Base-by-base conservation (phyloP, 1,140 invertebrate genomes). In the Leptonema lineaticorne region DNA sequence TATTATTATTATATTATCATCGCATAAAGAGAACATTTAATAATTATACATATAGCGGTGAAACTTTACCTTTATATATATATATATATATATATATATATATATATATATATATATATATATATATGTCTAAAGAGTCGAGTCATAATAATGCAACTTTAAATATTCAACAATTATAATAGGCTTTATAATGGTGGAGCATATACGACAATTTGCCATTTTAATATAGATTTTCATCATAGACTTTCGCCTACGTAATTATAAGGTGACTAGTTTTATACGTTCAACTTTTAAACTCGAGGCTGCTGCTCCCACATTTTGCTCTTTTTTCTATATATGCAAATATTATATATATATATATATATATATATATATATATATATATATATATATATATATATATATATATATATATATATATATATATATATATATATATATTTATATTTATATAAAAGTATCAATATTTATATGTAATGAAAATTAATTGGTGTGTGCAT, bases 361-460 rank as follows among this genome's bases (percentile, higher is more conserved):
- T 57, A 57, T 8, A 57, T 57, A 57, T 57, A 26, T 57, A 26
- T 57, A 26, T 57, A 20, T 26, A 57, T 57, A 57, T 26, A 57
- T 57, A 57, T 57, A 57, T 57, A 50, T 50, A 50, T 50, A 50
- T 50, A 50, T 50, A 50, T 50, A 50, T 50, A 50, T 50, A 50
- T 50, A 50, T 50, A 50, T 50, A 50, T 50, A 50, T 50, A 50
- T n/a, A n/a, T n/a, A n/a, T n/a, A n/a, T n/a, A n/a, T n/a, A n/a
- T n/a, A n/a, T n/a, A n/a, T n/a, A n/a, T n/a, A n/a, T n/a, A n/a
- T n/a, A n/a, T n/a, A n/a, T n/a, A n/a, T n/a, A n/a, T n/a, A n/a
- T n/a, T n/a, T n/a, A n/a, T n/a, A n/a, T n/a, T n/a, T n/a, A n/a
- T n/a, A n/a, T n/a, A n/a, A n/a, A n/a, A n/a, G n/a, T n/a, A n/a